Conservation (phyloP, 1,140 invertebrate genomes). For the Sarcophaga peregrina region DNA sequence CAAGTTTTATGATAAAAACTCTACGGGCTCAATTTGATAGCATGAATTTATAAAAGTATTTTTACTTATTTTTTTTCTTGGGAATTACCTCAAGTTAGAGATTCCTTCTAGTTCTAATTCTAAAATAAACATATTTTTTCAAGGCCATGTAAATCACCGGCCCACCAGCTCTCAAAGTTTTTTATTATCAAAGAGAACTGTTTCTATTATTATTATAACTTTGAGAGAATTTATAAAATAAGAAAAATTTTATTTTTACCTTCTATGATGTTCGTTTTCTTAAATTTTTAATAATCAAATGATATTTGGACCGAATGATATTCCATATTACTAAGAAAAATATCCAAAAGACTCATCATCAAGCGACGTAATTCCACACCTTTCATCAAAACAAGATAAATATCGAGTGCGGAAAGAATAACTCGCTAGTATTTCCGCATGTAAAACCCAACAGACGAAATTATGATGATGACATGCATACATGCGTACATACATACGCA, state of each 20-base stretch:
- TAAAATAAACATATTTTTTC: too few relatives aligned
- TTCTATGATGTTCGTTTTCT: not conserved
- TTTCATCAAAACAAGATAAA: slow-evolving; percentile 8
- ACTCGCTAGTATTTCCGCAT: slow-evolving; percentile 21
- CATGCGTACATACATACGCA: not conserved
- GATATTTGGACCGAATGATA: not conserved
- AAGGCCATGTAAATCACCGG: too few relatives aligned
- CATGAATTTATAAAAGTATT: too few relatives aligned
- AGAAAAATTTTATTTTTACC: not conserved
- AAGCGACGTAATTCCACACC: slow-evolving; percentile 14
- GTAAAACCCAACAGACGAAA: slow-evolving; percentile 6
- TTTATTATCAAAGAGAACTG: too few relatives aligned
- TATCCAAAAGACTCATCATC: slow-evolving; percentile 35
- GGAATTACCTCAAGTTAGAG: too few relatives aligned
- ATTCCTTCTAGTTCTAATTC: too few relatives aligned
- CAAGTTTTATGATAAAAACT: too few relatives aligned
- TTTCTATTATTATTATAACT: too few relatives aligned
- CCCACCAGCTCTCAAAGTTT: too few relatives aligned
- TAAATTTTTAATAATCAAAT: not conserved
- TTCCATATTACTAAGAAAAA: slow-evolving; percentile 40
- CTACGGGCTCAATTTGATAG: too few relatives aligned
- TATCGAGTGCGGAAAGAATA: not conserved
- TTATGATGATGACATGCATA: not conserved
- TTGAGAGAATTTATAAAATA: too few relatives aligned
- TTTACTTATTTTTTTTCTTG: too few relatives aligned